A percentile compares a stretch with the other conserved stretches of the same genome.
phyloP scores from a whole-genome alignment of 1,140 invertebrate species.

The Macrobrachium rosenbergii region DNA sequence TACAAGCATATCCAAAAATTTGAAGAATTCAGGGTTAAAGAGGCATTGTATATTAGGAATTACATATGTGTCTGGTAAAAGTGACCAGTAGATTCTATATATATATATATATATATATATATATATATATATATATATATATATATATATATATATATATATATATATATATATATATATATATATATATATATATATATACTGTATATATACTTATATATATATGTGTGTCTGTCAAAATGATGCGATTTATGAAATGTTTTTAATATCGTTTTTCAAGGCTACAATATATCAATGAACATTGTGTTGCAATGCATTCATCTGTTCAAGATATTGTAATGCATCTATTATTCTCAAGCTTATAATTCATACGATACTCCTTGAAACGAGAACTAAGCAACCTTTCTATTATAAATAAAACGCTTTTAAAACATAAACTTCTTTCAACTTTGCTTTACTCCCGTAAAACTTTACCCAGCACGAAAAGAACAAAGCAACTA shows the following conservation, averaged over 20 bases:
- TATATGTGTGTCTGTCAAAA: neutral
- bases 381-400: neutral
- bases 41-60: too few species aligned
- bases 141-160: neutral
- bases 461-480: too few species aligned
- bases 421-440: too few species aligned
- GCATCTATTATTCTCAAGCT: neutral
- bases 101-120: too few species aligned
- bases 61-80: too few species aligned
- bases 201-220: slow-evolving; percentile 16
- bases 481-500: too few species aligned
- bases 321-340: neutral
- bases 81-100: too few species aligned
- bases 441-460: too few species aligned
- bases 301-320: neutral
- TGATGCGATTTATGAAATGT: neutral
- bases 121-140: neutral
- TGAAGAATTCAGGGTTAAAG: too few species aligned
- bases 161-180: slow-evolving; percentile 10
- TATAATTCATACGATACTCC: neutral
- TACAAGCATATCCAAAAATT: too few species aligned
- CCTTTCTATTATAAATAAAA: neutral
- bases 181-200: neutral
- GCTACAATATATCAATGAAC: neutral
- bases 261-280: too few species aligned